Evolutionary conservation across 1,140 invertebrate genomes (phyloP), one percentile per base, ranked within the genome.

Genomic region (Vanessa tameamea): DNA sequence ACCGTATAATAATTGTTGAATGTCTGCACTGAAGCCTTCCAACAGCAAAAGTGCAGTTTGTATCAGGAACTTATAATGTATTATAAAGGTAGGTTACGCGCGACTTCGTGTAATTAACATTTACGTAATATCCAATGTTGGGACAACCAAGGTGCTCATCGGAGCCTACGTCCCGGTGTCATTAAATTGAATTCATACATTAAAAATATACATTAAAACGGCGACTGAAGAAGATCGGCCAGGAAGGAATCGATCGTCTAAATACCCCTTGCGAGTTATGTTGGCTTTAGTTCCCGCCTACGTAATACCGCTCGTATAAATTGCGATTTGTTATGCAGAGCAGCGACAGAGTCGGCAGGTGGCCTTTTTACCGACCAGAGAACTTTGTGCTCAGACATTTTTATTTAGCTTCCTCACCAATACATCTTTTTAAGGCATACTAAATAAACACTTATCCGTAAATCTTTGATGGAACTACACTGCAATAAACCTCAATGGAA

Each of bases 261-360:
- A 68, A 68, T 73, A 68, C 65, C 64, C 57, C 55, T 63, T 66
- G 65, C 65, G 31, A 73, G 64, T 73, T 73, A 68, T 68, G 64
- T 57, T 59, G 66, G 55, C 51, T 75, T 64, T 73, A 75, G 53
- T 68, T 61, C 70, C 76, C 85, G 80, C 84, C 81, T 77, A 83
- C 85, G 78, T 82, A 74, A 65, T 73, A 75, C 69, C 63, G 78
- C 59, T 70, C 75, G 78, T 88, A 90, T 88, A 89, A 88, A 89
- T 87, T 84, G 81, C 77, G 77, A 79, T 88, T 88, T 80, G 87
- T 86, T 90, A 88, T 86, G 80, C 81, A 78, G 79, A 83, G 75
- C 75, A 69, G 76, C 79, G 78, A 78, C 78, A 77, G 59, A 69
- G 70, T 76, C 81, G 85, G 81, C 88, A 90, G 88, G 88, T 89